Evolutionary conservation across 2,797 vertebrate species (phyloP).

Genomic region (Alca torda): DNA sequence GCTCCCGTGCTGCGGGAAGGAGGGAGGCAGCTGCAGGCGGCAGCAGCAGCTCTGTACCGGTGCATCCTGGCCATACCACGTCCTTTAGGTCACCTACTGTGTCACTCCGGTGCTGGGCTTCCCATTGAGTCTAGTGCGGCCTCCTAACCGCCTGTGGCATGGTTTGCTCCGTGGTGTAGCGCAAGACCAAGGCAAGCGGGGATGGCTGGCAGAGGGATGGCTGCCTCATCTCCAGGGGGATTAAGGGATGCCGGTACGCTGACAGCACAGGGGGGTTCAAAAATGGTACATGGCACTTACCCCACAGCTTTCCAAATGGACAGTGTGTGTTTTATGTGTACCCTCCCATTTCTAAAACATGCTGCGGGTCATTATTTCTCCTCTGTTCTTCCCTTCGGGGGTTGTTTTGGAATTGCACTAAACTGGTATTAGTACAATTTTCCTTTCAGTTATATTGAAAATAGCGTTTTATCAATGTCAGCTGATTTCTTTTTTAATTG

Average conservation of each 20-base stretch:
- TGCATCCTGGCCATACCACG: accelerated
- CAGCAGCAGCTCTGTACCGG: not conserved
- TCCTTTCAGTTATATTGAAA: constrained; percentile 17
- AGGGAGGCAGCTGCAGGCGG: not conserved
- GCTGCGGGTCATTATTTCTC: not conserved
- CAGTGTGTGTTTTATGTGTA: not conserved
- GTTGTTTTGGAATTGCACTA: not conserved
- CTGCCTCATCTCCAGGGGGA: not conserved
- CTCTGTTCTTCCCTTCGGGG: not conserved
- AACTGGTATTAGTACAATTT: not conserved
- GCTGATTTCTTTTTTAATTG: constrained; percentile 27
- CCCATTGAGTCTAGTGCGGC: not conserved
- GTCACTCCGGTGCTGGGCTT: not conserved
- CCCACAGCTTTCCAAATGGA: not conserved
- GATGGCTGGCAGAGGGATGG: not conserved
- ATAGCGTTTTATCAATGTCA: not conserved
- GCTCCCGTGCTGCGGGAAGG: accelerated
- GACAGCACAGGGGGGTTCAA: not conserved
- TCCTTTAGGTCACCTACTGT: not conserved
- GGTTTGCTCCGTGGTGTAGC: accelerated
- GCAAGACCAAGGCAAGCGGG: not conserved
- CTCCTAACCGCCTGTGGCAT: not conserved
- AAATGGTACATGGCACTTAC: not conserved
- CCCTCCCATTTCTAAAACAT: not conserved
- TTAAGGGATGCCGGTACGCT: not conserved